These are phyloP conservation scores for Drosophila pegasa DNA, from an alignment of 2,888 invertebrate species.

Conservation along the genomic window DNA sequence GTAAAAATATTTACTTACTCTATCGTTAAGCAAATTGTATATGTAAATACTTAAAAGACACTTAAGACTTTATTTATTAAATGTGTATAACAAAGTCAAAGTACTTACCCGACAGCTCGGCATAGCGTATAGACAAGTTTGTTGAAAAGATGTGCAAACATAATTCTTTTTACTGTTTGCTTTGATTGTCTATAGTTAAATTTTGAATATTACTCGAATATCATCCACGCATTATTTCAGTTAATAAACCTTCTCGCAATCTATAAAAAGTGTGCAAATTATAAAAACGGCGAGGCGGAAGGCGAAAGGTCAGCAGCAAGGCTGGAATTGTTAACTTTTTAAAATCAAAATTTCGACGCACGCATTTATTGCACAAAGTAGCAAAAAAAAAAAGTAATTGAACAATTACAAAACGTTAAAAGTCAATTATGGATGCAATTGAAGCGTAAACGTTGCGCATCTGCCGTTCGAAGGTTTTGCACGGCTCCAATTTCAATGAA, in stretches of 20 bases:
- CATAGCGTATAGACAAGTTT: not conserved
- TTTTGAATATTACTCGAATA: not conserved
- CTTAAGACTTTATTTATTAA: not conserved
- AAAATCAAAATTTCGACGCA: conserved; percentile 28
- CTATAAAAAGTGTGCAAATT: conserved; percentile 18
- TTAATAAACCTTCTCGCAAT: conserved; percentile 19
- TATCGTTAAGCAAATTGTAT: not conserved
- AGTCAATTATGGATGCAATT: conserved; percentile 67
- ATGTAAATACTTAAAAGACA: not conserved
- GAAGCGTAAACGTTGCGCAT: conserved; percentile 56
- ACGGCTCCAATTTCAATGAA: conserved; percentile 45
- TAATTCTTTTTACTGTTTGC: too few relatives aligned
- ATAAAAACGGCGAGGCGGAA: conserved; percentile 40
- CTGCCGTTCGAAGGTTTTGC: conserved; percentile 66
- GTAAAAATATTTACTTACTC: too few relatives aligned
- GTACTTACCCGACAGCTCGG: not conserved
- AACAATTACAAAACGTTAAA: conserved; percentile 53
- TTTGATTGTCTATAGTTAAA: not conserved
- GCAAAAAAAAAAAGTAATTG: conserved; percentile 29
- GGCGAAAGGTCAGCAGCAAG: conserved; percentile 64
- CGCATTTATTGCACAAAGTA: conserved; percentile 57
- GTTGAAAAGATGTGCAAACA: not conserved
- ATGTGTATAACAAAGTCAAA: not conserved
- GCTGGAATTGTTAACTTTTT: conserved; percentile 50
- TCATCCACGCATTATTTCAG: conserved; percentile 11